These are phyloP conservation scores for Monomorium pharaonis DNA, from an alignment of 1,140 invertebrate genomes.

Conservation along the genomic window DNA sequence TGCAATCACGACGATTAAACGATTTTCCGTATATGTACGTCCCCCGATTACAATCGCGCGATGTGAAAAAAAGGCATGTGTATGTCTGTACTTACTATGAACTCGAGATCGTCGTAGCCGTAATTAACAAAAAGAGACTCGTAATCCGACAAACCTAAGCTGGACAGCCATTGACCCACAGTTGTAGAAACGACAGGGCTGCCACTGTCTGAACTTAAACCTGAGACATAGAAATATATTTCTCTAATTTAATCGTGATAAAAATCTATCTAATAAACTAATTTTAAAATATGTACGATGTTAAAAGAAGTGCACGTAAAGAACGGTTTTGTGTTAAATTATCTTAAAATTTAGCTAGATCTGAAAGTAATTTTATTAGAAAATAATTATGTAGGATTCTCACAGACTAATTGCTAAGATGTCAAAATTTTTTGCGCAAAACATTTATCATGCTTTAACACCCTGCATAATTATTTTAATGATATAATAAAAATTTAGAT, in stretches of 20 bases:
- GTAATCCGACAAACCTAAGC: slow-evolving; percentile 92
- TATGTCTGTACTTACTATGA: slow-evolving; percentile 91
- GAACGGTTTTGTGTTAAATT: too few relatives aligned
- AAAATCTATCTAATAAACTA: neutral
- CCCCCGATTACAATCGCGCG: neutral
- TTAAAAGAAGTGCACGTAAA: neutral
- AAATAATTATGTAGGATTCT: too few relatives aligned
- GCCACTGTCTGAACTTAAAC: slow-evolving; percentile 80
- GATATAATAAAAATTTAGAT: too few relatives aligned
- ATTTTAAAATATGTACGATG: neutral
- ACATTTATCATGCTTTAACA: too few relatives aligned
- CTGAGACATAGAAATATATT: slow-evolving; percentile 74
- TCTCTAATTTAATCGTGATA: neutral
- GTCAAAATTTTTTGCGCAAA: too few relatives aligned
- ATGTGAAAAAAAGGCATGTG: neutral
- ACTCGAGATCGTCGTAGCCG: slow-evolving; percentile 97
- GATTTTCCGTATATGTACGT: neutral
- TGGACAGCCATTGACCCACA: slow-evolving; percentile 92
- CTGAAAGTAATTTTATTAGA: too few relatives aligned
- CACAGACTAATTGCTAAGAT: too few relatives aligned
- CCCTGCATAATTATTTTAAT: too few relatives aligned
- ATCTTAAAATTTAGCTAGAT: too few relatives aligned
- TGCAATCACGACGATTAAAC: slow-evolving; percentile 79
- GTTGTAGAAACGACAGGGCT: slow-evolving; percentile 83
- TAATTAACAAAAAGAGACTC: slow-evolving; percentile 93